A percentile compares a stretch with the other conserved stretches of the same genome.
phyloP scores from a whole-genome alignment of 2,797 vertebrate genomes.

The Onychomys leucogaster region DNA sequence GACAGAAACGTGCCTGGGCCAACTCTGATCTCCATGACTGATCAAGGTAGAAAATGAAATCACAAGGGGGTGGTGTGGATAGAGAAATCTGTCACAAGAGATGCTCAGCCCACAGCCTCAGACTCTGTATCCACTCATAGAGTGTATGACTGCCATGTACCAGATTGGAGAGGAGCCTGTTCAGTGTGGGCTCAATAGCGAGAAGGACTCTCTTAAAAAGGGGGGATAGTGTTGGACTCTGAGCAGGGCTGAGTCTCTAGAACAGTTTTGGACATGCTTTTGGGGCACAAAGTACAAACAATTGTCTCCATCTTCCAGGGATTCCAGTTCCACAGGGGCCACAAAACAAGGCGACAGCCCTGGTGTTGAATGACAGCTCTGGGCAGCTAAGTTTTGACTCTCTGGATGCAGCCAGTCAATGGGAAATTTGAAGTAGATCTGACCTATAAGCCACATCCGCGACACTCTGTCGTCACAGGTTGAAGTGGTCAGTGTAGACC shows the following conservation, averaged over 20 bases:
- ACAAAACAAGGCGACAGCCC: not conserved
- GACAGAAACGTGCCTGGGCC: not conserved
- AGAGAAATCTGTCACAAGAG: not conserved
- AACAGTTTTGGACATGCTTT: not conserved
- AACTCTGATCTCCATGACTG: not conserved
- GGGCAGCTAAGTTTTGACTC: not conserved
- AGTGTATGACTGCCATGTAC: not conserved
- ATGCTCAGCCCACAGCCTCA: not conserved
- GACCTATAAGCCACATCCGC: fast-evolving
- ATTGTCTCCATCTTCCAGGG: not conserved
- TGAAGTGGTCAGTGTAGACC: too few species aligned
- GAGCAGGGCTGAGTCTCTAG: not conserved
- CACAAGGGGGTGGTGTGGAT: not conserved
- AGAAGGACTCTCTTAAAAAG: not conserved
- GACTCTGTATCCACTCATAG: not conserved
- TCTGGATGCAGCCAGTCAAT: not conserved
- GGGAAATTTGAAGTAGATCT: not conserved
- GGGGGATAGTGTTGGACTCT: not conserved
- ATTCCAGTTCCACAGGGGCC: not conserved
- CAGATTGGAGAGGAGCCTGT: not conserved
- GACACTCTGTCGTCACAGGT: not conserved
- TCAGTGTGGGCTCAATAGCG: not conserved
- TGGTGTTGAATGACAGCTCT: not conserved
- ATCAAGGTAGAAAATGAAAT: not conserved
- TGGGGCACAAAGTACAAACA: not conserved